A percentile compares a stretch with the other conserved stretches of the same genome.
These are phyloP conservation scores for Centropus unirufus DNA, from an alignment of 2,113 vertebrate species.

Conservation along the genomic window DNA sequence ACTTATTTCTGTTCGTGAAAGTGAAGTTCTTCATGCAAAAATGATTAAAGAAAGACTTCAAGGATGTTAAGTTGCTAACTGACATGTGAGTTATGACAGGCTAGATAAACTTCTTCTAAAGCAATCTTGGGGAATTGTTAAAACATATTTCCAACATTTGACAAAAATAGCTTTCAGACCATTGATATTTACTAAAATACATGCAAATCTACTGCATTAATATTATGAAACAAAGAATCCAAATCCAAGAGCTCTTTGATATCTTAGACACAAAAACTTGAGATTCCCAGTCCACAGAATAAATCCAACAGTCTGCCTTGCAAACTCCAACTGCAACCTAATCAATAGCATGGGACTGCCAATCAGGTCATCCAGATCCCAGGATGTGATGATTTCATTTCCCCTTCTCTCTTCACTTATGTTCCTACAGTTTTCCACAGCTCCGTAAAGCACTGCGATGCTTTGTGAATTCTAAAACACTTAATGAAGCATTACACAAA, in stretches of 20 bases:
- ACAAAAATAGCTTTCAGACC: constrained; percentile 60
- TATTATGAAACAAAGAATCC: constrained; percentile 45
- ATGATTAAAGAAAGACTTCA: constrained; percentile 26
- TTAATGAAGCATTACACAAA: constrained; percentile 36
- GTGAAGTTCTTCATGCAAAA: not conserved
- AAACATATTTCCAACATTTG: constrained; percentile 51
- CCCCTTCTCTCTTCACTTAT: not conserved
- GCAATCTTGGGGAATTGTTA: constrained; percentile 49
- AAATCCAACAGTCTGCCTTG: not conserved
- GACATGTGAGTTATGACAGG: constrained; percentile 56
- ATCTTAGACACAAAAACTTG: not conserved
- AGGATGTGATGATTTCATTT: not conserved
- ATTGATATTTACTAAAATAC: constrained; percentile 46
- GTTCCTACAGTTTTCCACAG: not conserved
- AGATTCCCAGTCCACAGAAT: not conserved
- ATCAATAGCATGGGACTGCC: rapidly evolving
- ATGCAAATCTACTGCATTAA: constrained; percentile 28
- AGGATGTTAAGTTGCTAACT: constrained; percentile 40
- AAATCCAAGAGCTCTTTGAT: constrained; percentile 2
- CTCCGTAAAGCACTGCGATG: not conserved
- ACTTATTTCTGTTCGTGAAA: constrained; percentile 19
- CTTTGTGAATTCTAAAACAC: not conserved
- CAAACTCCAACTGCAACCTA: not conserved
- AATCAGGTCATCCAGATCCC: not conserved
- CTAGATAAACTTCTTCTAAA: constrained; percentile 44